phyloP scores from a whole-genome alignment of 2,113 vertebrate genomes.

The Thryonomys swinderianus region DNA sequence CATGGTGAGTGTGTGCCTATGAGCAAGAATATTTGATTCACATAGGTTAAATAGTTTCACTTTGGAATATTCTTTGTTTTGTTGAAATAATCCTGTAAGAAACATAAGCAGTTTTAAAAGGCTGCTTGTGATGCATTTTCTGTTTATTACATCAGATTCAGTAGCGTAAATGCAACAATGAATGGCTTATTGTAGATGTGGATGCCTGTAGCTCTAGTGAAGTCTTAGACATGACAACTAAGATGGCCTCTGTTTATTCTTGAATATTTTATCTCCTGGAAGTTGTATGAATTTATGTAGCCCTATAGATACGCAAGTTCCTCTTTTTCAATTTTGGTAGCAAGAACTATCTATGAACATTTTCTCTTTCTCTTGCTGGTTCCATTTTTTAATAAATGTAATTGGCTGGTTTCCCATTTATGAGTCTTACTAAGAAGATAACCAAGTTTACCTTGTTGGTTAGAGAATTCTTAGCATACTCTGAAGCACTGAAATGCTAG shows the following conservation, averaged over 20 bases:
- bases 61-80: neutral
- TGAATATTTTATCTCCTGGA: neutral
- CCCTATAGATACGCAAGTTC: neutral
- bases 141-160: neutral
- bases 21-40: neutral
- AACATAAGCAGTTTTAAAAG: neutral
- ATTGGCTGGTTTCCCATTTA: neutral
- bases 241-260: neutral
- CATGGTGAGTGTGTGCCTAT: neutral
- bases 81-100: neutral
- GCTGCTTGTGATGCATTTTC: neutral
- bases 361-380: neutral
- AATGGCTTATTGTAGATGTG: neutral
- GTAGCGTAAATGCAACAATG: neutral
- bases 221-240: neutral
- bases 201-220: neutral
- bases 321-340: neutral
- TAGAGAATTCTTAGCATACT: neutral
- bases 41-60: neutral
- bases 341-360: neutral
- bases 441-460: neutral
- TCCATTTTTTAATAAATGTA: neutral
- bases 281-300: neutral
- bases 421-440: neutral
- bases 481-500: neutral